phyloP scores from a whole-genome alignment of 2,113 vertebrate species.

The Alethe castanea region DNA sequence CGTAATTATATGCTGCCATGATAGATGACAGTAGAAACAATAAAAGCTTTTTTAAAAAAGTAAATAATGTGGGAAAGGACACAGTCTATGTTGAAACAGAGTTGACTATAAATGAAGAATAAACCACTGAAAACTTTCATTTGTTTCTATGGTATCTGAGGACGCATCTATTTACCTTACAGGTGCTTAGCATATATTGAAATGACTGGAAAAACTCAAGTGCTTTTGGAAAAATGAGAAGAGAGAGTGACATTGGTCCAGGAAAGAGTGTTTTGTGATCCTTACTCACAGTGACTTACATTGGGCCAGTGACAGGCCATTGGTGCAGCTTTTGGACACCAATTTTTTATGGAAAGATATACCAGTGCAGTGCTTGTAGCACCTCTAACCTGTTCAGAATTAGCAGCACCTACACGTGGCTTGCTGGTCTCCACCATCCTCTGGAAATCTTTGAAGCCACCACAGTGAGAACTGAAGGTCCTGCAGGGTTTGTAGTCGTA shows the following conservation, averaged over 20 bases:
- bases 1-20: not conserved
- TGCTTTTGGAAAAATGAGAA: not conserved
- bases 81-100: not conserved
- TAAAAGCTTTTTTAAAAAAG: not conserved
- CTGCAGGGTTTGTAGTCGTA: not conserved
- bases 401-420: too few relatives aligned
- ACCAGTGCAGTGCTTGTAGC: rapidly evolving
- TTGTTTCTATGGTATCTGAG: not conserved
- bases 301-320: rapidly evolving
- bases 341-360: not conserved
- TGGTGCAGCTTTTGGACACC: not conserved
- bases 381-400: not conserved
- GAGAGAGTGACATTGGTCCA: not conserved
- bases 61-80: not conserved
- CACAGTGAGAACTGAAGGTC: not conserved
- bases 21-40: not conserved
- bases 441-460: not conserved
- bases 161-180: not conserved
- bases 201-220: not conserved
- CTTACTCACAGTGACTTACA: not conserved
- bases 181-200: not conserved
- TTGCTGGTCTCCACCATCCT: not conserved
- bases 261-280: not conserved
- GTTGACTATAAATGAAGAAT: not conserved
- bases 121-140: not conserved